phyloP scores from a whole-genome alignment of 2,113 vertebrate genomes.

The Chaetops frenatus region DNA sequence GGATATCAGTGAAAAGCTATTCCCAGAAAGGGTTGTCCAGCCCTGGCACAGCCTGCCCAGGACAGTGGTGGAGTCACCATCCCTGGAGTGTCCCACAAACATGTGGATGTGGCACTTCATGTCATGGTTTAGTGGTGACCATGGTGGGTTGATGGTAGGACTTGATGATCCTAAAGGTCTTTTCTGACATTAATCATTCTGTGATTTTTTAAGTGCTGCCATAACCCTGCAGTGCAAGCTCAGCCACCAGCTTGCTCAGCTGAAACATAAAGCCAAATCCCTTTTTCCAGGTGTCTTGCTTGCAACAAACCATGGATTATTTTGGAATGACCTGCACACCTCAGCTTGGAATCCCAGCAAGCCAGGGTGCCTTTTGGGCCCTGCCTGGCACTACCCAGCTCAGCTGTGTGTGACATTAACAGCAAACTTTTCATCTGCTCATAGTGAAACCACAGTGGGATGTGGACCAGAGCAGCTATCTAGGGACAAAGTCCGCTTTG shows the following conservation, averaged over 20 bases:
- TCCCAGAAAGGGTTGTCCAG: neutral
- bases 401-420: rapidly evolving
- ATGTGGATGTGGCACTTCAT: neutral
- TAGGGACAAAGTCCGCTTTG: neutral
- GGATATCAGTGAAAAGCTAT: neutral
- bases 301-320: rapidly evolving
- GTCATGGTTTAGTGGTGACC: neutral
- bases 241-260: neutral
- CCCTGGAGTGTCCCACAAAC: rapidly evolving
- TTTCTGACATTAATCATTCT: neutral
- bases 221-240: neutral
- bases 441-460: neutral
- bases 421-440: neutral
- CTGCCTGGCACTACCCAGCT: neutral
- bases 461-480: neutral
- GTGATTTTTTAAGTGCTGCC: neutral
- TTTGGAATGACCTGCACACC: neutral
- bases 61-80: neutral
- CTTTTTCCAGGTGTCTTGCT: neutral
- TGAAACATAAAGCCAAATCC: neutral
- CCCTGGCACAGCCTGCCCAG: neutral
- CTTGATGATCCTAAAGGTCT: neutral
- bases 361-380: neutral
- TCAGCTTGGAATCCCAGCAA: neutral
- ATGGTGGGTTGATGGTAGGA: neutral